Conservation (phyloP, 2,888 invertebrate species). For the Halocaridina rubra region DNA sequence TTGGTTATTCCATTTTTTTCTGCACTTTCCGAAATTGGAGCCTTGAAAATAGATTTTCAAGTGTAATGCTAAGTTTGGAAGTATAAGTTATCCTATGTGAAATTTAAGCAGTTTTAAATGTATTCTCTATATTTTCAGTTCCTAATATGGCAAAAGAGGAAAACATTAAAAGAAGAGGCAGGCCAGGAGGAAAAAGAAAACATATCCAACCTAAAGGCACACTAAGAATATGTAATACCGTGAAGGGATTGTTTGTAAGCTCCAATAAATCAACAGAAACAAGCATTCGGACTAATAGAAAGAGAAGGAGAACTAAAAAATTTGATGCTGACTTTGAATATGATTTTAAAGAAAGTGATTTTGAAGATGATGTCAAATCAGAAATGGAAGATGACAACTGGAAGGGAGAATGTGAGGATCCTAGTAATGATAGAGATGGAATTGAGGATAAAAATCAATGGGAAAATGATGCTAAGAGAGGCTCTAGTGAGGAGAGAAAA, state of each 20-base stretch:
- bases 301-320: slow-evolving; percentile 30
- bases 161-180: not conserved
- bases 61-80: too few species aligned
- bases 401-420: not conserved
- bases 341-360: slow-evolving; percentile 37
- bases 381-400: slow-evolving; percentile 19
- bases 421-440: not conserved
- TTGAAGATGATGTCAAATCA: not conserved
- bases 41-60: too few species aligned
- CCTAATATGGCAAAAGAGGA: too few species aligned
- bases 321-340: slow-evolving; percentile 40
- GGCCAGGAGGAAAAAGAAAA: slow-evolving; percentile 27
- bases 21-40: too few species aligned
- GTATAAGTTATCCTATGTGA: too few species aligned
- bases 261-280: not conserved
- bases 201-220: not conserved
- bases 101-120: too few species aligned
- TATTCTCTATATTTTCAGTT: too few species aligned
- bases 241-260: not conserved
- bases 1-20: too few species aligned
- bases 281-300: not conserved
- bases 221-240: not conserved
- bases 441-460: not conserved
- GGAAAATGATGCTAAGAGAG: not conserved
- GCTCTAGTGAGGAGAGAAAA: not conserved